A percentile compares a stretch with the other conserved stretches of the same genome.
These are phyloP conservation scores for Pyrrhosoma nymphula DNA, from an alignment of 2,888 invertebrate genomes.

Conservation along the genomic window DNA sequence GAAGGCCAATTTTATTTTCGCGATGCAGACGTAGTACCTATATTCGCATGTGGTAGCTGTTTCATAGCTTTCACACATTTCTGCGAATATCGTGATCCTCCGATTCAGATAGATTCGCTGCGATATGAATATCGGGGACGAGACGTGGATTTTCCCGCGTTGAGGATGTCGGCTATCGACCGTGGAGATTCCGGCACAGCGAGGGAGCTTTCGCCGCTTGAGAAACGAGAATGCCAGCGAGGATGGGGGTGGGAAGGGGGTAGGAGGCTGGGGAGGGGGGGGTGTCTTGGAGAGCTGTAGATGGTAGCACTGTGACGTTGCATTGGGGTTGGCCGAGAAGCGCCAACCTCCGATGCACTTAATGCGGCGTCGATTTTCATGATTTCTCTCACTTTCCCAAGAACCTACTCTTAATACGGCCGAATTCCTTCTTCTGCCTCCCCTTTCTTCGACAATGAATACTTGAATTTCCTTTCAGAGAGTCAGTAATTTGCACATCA, in stretches of 20 bases:
- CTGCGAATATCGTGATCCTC: background rate
- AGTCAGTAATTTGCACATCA: background rate
- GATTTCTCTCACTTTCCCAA: constrained; percentile 28
- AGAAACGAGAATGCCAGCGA: background rate
- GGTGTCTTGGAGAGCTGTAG: no score
- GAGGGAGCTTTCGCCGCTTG: constrained; percentile 14
- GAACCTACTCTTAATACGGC: background rate
- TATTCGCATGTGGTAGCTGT: background rate
- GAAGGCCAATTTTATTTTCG: no score
- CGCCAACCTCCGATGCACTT: background rate
- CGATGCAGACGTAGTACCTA: no score
- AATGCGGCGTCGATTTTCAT: background rate
- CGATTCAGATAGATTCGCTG: background rate
- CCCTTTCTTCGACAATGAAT: background rate
- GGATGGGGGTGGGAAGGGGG: no score
- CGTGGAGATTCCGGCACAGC: background rate
- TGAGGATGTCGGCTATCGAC: no score
- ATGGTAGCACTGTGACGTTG: background rate
- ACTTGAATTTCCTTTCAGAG: background rate
- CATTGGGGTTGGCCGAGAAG: background rate
- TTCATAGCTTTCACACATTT: background rate
- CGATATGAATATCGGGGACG: background rate
- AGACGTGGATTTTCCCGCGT: background rate
- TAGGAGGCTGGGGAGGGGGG: background rate
- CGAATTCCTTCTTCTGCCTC: background rate